These are phyloP conservation scores for Galagoides demidoff DNA, from an alignment of 2,797 vertebrate genomes.

Conservation along the genomic window DNA sequence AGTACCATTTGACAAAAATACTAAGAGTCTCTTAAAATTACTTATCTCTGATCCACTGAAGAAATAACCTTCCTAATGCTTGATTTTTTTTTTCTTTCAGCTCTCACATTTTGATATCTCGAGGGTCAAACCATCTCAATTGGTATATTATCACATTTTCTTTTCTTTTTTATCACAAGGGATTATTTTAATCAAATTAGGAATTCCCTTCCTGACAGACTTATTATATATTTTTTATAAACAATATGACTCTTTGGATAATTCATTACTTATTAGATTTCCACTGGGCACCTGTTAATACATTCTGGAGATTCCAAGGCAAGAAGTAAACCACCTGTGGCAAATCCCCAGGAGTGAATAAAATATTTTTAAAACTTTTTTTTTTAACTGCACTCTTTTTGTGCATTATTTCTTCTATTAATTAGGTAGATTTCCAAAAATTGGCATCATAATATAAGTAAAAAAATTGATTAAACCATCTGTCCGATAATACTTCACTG, in stretches of 20 bases:
- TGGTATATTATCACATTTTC: background rate
- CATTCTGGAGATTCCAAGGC: background rate
- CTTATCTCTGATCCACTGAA: background rate
- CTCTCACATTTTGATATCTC: background rate
- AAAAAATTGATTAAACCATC: slow-evolving; percentile 75
- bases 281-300: background rate
- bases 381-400: background rate
- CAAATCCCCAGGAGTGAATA: background rate
- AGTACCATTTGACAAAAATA: background rate
- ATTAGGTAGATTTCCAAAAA: slow-evolving; percentile 58
- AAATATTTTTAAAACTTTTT: background rate
- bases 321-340: background rate
- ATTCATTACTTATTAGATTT: slow-evolving; percentile 53
- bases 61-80: background rate
- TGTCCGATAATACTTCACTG: slow-evolving; percentile 65
- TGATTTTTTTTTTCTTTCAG: background rate
- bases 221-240: slow-evolving; percentile 39
- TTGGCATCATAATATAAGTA: slow-evolving; percentile 47
- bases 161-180: background rate
- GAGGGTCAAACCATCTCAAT: background rate
- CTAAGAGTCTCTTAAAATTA: background rate
- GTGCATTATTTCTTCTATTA: slow-evolving; percentile 20
- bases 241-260: background rate
- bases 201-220: background rate
- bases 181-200: slow-evolving; percentile 54